A percentile compares a stretch with the other conserved stretches of the same genome.
These are phyloP conservation scores for Ametastegia equiseti DNA, from an alignment of 2,888 invertebrate genomes.

Conservation along the genomic window DNA sequence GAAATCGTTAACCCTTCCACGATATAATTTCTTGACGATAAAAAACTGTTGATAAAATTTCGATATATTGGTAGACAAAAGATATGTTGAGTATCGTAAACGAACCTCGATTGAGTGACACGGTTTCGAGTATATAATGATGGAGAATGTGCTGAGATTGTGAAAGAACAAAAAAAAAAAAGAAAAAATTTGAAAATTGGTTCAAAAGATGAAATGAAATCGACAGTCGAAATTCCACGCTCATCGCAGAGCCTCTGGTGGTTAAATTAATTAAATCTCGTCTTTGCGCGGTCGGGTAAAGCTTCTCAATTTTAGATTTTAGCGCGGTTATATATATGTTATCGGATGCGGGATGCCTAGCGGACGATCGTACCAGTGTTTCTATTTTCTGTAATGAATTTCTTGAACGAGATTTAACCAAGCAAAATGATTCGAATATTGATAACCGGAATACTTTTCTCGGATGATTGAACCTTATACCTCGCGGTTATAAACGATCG, in stretches of 20 bases:
- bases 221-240: not conserved
- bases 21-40: not conserved
- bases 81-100: not conserved
- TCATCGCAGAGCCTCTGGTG: not conserved
- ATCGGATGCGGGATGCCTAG: not conserved
- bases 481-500: conserved; percentile 32
- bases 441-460: conserved; percentile 56
- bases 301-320: conserved; percentile 26
- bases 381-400: conserved; percentile 62
- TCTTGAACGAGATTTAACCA: conserved; percentile 60
- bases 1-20: no score
- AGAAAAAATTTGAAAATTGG: not conserved
- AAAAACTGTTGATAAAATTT: not conserved
- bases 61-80: not conserved
- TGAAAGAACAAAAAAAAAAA: not conserved
- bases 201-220: conserved; percentile 23
- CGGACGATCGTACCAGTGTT: not conserved
- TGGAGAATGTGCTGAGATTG: not conserved
- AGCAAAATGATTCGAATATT: conserved; percentile 59
- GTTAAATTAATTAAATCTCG: conserved; percentile 8
- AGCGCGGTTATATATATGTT: no score
- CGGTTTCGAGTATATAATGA: not conserved
- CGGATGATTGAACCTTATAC: conserved; percentile 17
- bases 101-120: not conserved
- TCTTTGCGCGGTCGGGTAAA: not conserved